These are phyloP conservation scores for Meleagris gallopavo DNA, from an alignment of 2,113 vertebrate species.

Conservation along the genomic window DNA sequence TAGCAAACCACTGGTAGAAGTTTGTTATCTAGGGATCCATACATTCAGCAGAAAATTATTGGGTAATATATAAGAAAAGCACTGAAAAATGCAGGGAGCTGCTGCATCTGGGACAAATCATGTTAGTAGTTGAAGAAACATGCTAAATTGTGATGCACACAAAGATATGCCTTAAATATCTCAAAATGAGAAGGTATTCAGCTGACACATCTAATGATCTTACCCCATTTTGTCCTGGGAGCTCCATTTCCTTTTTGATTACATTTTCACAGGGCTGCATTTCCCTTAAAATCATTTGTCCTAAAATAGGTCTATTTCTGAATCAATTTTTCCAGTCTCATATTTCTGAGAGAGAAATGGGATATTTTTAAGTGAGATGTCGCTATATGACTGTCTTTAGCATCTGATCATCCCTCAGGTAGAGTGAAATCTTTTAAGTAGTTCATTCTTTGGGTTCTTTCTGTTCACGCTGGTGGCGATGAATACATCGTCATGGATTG, in stretches of 20 bases:
- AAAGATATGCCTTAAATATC: neutral
- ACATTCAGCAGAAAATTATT: conserved; percentile 6
- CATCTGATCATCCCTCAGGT: neutral
- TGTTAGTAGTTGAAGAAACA: neutral
- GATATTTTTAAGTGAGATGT: accelerated
- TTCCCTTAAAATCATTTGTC: neutral
- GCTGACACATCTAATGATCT: neutral
- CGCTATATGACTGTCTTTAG: neutral
- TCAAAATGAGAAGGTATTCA: neutral
- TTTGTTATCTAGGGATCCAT: neutral
- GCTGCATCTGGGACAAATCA: neutral
- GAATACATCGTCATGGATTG: neutral
- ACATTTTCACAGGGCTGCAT: neutral
- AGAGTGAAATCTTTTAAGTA: neutral
- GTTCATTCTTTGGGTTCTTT: neutral
- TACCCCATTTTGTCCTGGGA: neutral
- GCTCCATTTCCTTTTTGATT: neutral
- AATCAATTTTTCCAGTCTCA: neutral
- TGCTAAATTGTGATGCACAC: neutral
- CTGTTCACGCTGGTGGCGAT: neutral
- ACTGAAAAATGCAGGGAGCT: neutral
- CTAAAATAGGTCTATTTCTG: neutral
- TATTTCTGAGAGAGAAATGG: neutral
- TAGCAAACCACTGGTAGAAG: neutral
- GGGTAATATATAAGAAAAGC: neutral